These are phyloP conservation scores for Palythoa caribaeorum DNA, from an alignment of 92 coral and sea anemone genomes.

Conservation along the genomic window DNA sequence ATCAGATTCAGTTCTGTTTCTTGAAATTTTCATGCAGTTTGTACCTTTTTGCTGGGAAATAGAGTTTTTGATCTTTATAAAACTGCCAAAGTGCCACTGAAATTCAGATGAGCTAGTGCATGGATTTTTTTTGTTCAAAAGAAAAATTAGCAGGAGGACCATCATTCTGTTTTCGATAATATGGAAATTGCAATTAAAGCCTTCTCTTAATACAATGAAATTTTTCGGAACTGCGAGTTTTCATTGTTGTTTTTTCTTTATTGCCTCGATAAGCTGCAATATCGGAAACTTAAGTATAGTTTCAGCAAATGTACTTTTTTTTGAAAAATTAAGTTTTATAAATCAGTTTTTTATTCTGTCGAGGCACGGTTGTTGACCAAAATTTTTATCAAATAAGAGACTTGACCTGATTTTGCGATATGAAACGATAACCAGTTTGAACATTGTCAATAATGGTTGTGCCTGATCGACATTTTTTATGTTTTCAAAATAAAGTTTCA, in stretches of 20 bases:
- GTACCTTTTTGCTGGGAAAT: background rate
- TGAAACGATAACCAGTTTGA: too few species aligned
- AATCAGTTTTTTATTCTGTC: too few species aligned
- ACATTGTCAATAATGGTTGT: too few species aligned
- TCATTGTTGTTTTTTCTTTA: background rate
- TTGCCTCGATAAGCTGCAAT: background rate
- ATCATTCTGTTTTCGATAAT: background rate
- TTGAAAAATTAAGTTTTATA: background rate
- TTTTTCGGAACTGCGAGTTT: background rate
- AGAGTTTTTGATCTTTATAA: background rate
- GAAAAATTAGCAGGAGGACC: background rate
- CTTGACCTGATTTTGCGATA: too few species aligned
- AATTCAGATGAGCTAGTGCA: background rate
- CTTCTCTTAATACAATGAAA: slow-evolving; percentile 10
- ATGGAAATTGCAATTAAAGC: slow-evolving; percentile 6
- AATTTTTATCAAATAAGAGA: too few species aligned
- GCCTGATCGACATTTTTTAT: too few species aligned
- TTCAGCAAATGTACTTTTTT: background rate
- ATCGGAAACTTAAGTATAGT: background rate
- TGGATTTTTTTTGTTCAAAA: background rate
- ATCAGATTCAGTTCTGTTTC: background rate
- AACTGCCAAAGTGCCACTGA: background rate
- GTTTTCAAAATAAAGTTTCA: too few species aligned
- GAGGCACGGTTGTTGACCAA: too few species aligned
- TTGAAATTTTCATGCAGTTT: background rate